These are phyloP conservation scores for Lacanobia oleracea DNA, from an alignment of 2,888 invertebrate species.

Conservation along the genomic window DNA sequence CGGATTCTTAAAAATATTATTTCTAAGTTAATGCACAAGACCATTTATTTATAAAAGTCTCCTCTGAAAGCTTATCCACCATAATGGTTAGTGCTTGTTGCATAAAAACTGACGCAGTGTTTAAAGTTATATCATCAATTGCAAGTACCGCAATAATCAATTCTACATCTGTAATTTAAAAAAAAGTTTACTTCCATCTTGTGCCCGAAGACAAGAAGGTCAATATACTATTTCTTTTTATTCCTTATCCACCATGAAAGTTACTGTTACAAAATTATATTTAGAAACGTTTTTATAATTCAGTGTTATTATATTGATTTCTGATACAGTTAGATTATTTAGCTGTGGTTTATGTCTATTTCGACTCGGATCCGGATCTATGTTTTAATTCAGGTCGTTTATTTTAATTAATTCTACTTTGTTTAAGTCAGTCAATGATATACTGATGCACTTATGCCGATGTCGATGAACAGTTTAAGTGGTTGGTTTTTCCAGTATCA, in stretches of 20 bases:
- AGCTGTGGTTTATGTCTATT: slow-evolving; percentile 23
- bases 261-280: slow-evolving; percentile 48
- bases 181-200: slow-evolving; percentile 1
- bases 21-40: not conserved
- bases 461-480: slow-evolving; percentile 11
- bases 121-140: slow-evolving; percentile 23
- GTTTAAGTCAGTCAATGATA: slow-evolving; percentile 31
- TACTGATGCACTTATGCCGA: slow-evolving; percentile 10
- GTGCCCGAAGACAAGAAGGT: slow-evolving; percentile 25
- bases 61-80: not conserved
- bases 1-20: not conserved
- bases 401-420: slow-evolving; percentile 47
- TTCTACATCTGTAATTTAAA: slow-evolving; percentile 10
- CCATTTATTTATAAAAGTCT: not conserved
- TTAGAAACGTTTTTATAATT: slow-evolving; percentile 49
- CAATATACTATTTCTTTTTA: slow-evolving; percentile 45
- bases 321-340: slow-evolving; percentile 43
- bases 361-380: slow-evolving; percentile 40
- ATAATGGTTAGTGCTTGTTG: slow-evolving; percentile 4
- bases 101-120: slow-evolving; percentile 19
- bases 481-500: slow-evolving; percentile 3
- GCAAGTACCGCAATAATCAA: slow-evolving; percentile 18
- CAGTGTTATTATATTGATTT: slow-evolving; percentile 44
- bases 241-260: slow-evolving; percentile 36
- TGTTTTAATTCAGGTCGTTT: slow-evolving; percentile 31